Base-by-base conservation (phyloP, 2,888 invertebrate genomes). In the Drosophila bunnanda region DNA sequence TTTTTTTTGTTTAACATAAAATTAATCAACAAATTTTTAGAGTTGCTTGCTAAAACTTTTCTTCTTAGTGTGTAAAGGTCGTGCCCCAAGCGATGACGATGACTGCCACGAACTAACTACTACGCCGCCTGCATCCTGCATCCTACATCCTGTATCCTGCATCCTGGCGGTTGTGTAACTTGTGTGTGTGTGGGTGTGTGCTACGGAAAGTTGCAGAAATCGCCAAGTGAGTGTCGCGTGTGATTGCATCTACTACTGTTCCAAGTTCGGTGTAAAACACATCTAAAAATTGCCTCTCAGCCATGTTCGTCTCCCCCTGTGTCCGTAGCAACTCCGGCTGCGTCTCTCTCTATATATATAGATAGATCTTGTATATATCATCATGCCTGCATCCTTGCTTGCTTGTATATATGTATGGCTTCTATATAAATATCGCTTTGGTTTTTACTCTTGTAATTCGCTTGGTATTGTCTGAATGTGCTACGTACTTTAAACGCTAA, bases 401-500 rank as follows among this genome's bases (percentile, higher is more conserved):
- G 59, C 36, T 28, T 67, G 28, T 68, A 53, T 72, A 64, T 64
- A 56, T 72, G 60, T 64, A 73, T 72, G 61, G 52, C 43, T 61
- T 60, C 39, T 72, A 70, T 72, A 70, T 53, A 70, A 53, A 61
- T 61, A 70, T 71, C 39, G 38, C 61, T 53, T 46, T 53, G 54
- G 70, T 55, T 55, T 68, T 59, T 34, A 46, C 34, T 46, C 52
- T 65, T 70, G 43, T 62, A 59, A 65, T 68, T 80, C 55, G 43
- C 60, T 76, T 81, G 79, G 87, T 83, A 83, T 83, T 83, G 83
- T 83, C 83, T 87, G 83, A 86, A 86, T 84, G 83, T 88, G 89
- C 89, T 88, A 81, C 79, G 67, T 83, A 86, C 78, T 83, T 73
- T 67, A 61, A 72, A 77, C 71, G 66, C 83, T 88, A 83, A 72